Evolutionary conservation across 2,797 vertebrate genomes (phyloP).

Genomic region (Neomorphus geoffroyi): DNA sequence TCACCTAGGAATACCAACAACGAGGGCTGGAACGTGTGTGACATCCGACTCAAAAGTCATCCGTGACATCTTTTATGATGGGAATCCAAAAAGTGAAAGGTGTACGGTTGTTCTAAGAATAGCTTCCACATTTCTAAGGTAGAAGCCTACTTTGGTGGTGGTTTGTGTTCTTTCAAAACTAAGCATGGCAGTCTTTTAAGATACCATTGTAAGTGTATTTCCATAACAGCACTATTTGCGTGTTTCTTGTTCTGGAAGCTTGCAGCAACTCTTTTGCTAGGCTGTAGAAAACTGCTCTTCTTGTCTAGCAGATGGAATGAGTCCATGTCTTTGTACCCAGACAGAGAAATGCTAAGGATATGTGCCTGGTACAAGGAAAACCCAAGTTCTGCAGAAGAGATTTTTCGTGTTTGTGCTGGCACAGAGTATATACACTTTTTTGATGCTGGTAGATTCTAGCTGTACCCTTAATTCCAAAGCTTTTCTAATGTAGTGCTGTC

Average conservation of each 20-base stretch:
- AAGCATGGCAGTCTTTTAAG: neutral
- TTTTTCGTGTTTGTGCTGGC: neutral
- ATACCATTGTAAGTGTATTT: neutral
- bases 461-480: neutral
- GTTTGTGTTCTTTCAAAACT: neutral
- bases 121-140: slow-evolving; percentile 94
- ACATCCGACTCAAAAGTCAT: slow-evolving; percentile 87
- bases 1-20: slow-evolving; percentile 91
- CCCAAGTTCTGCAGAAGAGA: neutral
- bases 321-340: neutral
- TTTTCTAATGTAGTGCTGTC: neutral
- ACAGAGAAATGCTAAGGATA: neutral
- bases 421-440: neutral
- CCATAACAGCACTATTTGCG: accelerated
- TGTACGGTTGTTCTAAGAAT: slow-evolving; percentile 93
- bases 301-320: neutral
- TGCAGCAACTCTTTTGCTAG: neutral
- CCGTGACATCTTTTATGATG: slow-evolving; percentile 89
- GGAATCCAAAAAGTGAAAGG: slow-evolving; percentile 85
- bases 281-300: neutral
- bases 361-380: neutral
- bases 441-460: neutral
- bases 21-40: slow-evolving; percentile 89
- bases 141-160: neutral
- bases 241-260: neutral